Conservation (phyloP, 2,797 vertebrate genomes). For the Martes flavigula region DNA sequence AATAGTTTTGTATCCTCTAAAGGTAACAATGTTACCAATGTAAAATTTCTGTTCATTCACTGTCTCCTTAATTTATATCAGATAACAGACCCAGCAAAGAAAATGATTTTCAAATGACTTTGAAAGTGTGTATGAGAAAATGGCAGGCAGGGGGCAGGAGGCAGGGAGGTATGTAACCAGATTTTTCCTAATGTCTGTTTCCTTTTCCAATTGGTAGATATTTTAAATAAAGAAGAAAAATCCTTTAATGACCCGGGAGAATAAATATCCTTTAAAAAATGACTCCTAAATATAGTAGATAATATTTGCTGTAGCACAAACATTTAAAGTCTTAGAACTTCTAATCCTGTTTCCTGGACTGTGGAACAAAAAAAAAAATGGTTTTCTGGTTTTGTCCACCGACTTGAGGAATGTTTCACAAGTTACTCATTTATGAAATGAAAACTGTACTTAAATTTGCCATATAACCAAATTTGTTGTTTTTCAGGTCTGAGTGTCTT, state of each 20-base stretch:
- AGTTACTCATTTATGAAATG: neutral
- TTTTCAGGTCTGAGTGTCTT: conserved; percentile 30
- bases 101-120: conserved; percentile 52
- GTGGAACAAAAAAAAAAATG: neutral
- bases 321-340: neutral
- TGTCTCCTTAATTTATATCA: neutral
- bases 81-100: neutral
- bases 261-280: conserved; percentile 19
- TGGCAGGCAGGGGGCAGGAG: too few species aligned
- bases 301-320: neutral
- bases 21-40: neutral
- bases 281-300: neutral
- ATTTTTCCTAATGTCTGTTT: conserved; percentile 3
- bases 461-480: neutral
- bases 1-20: neutral
- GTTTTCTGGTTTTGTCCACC: neutral
- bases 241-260: neutral
- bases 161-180: neutral
- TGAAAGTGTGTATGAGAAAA: conserved; percentile 38
- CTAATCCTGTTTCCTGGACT: neutral
- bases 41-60: neutral
- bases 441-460: conserved; percentile 1
- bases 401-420: neutral
- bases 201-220: conserved; percentile 15
- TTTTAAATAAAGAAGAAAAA: conserved; percentile 18